Evolutionary conservation across 1,140 invertebrate genomes (phyloP), one percentile per base, ranked within the genome.

Genomic region (Patella vulgata): DNA sequence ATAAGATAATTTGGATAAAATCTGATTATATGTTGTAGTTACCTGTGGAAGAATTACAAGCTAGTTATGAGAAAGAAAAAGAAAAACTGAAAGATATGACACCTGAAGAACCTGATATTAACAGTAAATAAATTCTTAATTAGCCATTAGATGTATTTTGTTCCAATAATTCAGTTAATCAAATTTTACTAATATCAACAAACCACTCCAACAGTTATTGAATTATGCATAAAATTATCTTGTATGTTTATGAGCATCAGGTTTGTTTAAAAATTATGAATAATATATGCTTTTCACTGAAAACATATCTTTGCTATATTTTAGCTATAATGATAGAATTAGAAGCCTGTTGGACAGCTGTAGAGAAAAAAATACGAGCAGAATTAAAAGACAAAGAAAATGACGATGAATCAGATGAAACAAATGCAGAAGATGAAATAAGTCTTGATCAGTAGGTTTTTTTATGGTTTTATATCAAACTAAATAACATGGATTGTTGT

Each of bases 341-440:
- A 51, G 73, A 84, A 12, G 71, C 85, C 59, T 80, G 85, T 47
- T 85, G 82, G 82, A 77, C 79, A 23, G 57, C 68, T 19, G 61
- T 85, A 2, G 66, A 83, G 62, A 80, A 83, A 14, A 71, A 84
- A 48, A 70, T 88, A 50, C 68, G 79, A 28, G 68, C 78, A 19
- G 77, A 84, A 39, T 76, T 89, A 17, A 78, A 82, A 61, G 61
- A 85, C 25, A 63, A 82, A 57, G 69, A 82, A 57, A 68, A 77
- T 75, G 61, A 57, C 12, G 70, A 71, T 43, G 53, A 71, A 3
- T 63, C 68, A 46, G 73, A 78, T 42, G 68, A 77, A 17, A 53
- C 74, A 5, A 65, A 77, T 4, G 73, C 82, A 42, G 63, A 78
- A 27, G 73, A 79, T 40, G 70, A 80, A 23, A 71, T 79, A 5